These are phyloP conservation scores for Cyrtodaria siliqua DNA, from an alignment of 2,888 invertebrate genomes.

Conservation along the genomic window DNA sequence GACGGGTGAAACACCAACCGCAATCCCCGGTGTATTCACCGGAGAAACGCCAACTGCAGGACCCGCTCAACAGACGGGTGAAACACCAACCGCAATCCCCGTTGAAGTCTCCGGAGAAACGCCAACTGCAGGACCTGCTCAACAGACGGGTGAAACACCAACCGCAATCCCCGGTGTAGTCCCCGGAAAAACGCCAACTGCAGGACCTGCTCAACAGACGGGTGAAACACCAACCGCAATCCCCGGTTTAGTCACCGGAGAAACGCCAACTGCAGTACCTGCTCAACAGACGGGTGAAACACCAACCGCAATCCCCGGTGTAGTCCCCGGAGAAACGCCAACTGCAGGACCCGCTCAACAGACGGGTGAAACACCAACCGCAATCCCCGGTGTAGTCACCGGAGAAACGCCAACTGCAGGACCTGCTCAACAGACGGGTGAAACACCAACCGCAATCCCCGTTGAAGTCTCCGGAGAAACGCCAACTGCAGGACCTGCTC, in stretches of 20 bases:
- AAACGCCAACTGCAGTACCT: slow-evolving; percentile 5
- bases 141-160: neutral
- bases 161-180: slow-evolving; percentile 1
- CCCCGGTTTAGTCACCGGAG: neutral
- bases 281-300: neutral
- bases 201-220: slow-evolving; percentile 1
- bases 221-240: slow-evolving; percentile 1
- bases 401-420: slow-evolving; percentile 5
- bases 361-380: neutral
- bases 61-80: too few species aligned
- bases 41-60: too few species aligned
- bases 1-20: neutral
- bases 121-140: slow-evolving; percentile 5
- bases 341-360: neutral
- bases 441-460: slow-evolving; percentile 6
- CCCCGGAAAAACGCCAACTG: slow-evolving; percentile 1
- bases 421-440: neutral
- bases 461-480: neutral
- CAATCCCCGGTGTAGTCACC: slow-evolving; percentile 1
- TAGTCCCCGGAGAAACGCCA: neutral
- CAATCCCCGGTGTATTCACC: neutral
- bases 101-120: neutral
- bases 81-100: neutral
- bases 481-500: too few species aligned
- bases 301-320: neutral